Base-by-base conservation (phyloP, 1,140 invertebrate genomes). In the Aplysia californica region DNA sequence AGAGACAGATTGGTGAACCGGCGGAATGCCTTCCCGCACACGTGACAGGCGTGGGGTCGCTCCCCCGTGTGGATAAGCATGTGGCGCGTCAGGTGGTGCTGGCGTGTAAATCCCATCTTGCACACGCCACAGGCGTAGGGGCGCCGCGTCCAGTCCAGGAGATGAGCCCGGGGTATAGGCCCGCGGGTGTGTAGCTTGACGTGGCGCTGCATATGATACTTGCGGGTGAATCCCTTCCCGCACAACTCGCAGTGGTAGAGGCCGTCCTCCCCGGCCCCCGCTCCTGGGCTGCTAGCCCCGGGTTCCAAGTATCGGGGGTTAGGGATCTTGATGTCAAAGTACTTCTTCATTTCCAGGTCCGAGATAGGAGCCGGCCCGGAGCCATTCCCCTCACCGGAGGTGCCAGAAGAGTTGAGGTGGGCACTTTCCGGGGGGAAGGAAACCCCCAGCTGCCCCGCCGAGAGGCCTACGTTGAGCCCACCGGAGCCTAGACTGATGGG, bases 1-100 rank as follows among this genome's bases (percentile, higher is more conserved):
- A 75, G 61, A 5, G 72, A 50, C 1, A 75, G 72, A 36, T 75
- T 75, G 1, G 72, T 75, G 39, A 23, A 66, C 3, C 72, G 72
- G 35, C 72, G 72, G 39, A 78, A 78, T 21, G 70, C 61, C 56
- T 64, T 74, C 0, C 38, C 65, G n/a, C 77, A 78, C 0, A 74
- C 31, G 56, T 74, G 55, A 56, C 77, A 78, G 23, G 44, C 41
- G 38, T 74, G 66, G 5, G 77, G 70, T 29, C 50, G 29, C 36
- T 78, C 71, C 3, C 70, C 77, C 4, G 71, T 75, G 50, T 78
- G 77, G 38, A 74, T 69, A 6, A 68, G 23, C 50, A 74, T 78
- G 55, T 78, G 77, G 23, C 36, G 31, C 2, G 61, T 74, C 0
- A 78, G 56, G 39, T 78, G 64, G 56, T 44, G 55, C 44, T 74